Percentiles rank a stretch among this genome's conserved stretches.
Evolutionary conservation across 2,113 vertebrate genomes (phyloP).

Genomic region (Eurypyga helias): DNA sequence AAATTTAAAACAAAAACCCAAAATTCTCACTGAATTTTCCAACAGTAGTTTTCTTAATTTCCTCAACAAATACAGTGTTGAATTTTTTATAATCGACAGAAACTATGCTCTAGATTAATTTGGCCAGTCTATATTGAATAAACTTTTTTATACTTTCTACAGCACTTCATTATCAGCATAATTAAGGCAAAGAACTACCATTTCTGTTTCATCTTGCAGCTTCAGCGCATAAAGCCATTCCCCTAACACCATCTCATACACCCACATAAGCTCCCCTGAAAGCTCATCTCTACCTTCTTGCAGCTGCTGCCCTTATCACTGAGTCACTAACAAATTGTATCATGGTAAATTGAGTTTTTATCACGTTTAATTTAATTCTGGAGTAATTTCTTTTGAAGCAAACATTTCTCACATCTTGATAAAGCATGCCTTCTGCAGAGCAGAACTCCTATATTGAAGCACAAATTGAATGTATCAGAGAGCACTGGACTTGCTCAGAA

Average conservation of each 20-base stretch:
- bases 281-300: background rate
- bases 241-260: background rate
- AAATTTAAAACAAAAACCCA: background rate
- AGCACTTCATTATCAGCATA: background rate
- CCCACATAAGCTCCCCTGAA: background rate
- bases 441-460: background rate
- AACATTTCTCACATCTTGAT: background rate
- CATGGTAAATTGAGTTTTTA: conserved; percentile 23
- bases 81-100: background rate
- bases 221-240: background rate
- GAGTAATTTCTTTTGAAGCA: background rate
- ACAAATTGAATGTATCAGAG: background rate
- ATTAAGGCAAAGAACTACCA: background rate
- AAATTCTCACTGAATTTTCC: background rate
- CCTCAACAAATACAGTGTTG: background rate
- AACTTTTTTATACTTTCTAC: background rate
- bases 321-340: background rate
- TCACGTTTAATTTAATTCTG: conserved; percentile 29
- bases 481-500: background rate
- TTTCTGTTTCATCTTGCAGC: background rate
- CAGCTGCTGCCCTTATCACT: background rate
- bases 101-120: background rate
- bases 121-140: background rate
- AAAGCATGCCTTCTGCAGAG: background rate
- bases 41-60: background rate